phyloP scores from a whole-genome alignment of 2,888 invertebrate species.

The Heliconius charithonia region DNA sequence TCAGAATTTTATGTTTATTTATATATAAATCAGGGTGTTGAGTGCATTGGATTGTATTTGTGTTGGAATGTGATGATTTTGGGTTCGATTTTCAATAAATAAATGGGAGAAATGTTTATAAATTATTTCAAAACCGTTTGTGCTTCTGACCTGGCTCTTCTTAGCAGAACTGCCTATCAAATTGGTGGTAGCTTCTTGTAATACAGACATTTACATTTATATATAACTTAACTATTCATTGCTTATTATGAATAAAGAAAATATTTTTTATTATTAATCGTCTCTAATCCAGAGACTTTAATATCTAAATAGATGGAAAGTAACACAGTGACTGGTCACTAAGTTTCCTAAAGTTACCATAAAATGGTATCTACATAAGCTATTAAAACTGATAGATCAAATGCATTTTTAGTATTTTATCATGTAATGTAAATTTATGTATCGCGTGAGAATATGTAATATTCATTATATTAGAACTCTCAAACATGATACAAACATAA shows the following conservation, averaged over 20 bases:
- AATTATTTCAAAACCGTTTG: not conserved
- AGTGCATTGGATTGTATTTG: not conserved
- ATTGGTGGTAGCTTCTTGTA: no score
- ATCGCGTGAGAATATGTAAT: conserved; percentile 14
- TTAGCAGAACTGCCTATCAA: no score
- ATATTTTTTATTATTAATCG: no score
- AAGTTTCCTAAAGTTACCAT: not conserved
- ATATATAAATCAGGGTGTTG: not conserved
- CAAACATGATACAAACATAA: not conserved
- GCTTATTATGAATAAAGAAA: not conserved
- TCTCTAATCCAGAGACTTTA: not conserved
- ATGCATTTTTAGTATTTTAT: not conserved
- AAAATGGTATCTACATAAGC: not conserved
- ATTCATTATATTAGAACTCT: not conserved
- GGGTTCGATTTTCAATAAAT: not conserved
- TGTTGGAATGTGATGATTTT: not conserved
- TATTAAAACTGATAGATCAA: not conserved
- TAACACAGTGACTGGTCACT: not conserved
- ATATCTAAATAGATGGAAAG: not conserved
- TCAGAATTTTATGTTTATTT: not conserved
- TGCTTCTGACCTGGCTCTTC: no score
- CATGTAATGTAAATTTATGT: not conserved
- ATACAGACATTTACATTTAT: no score
- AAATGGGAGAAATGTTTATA: not conserved
- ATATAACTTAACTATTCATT: not conserved